Conservation (phyloP, 2,888 invertebrate genomes). For the Bembecia ichneumoniformis region DNA sequence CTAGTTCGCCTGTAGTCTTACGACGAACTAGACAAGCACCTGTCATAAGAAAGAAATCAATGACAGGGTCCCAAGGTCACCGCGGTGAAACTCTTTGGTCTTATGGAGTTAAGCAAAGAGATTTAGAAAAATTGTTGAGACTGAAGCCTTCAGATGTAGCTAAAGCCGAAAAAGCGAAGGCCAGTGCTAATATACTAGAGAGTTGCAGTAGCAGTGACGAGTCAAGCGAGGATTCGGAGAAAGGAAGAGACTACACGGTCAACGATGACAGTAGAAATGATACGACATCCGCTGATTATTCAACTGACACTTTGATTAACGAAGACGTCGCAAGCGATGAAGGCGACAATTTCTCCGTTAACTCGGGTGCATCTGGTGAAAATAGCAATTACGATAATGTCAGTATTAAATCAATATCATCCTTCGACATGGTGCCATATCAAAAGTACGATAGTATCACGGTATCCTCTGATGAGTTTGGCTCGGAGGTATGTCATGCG, state of each 20-base stretch:
- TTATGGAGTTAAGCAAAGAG: conserved; percentile 61
- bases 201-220: conserved; percentile 41
- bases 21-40: conserved; percentile 58
- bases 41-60: conserved; percentile 57
- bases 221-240: conserved; percentile 40
- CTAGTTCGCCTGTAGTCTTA: conserved; percentile 43
- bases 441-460: conserved; percentile 67
- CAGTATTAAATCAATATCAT: conserved; percentile 66
- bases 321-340: conserved; percentile 50
- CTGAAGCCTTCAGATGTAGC: conserved; percentile 55
- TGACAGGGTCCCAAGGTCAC: conserved; percentile 36
- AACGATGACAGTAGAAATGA: conserved; percentile 52
- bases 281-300: conserved; percentile 56
- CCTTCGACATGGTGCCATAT: conserved; percentile 65
- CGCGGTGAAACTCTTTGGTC: conserved; percentile 59
- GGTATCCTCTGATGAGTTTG: conserved; percentile 66
- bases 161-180: conserved; percentile 44
- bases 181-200: conserved; percentile 15
- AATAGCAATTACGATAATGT: conserved; percentile 64
- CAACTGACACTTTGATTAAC: conserved; percentile 61
- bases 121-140: conserved; percentile 56
- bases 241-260: conserved; percentile 46
- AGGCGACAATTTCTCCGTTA: conserved; percentile 43
- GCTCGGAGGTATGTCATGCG: conserved; percentile 64
- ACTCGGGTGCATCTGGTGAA: conserved; percentile 47